Evolutionary conservation across 1,140 invertebrate genomes (phyloP), one percentile per base, ranked within the genome.

Genomic region (Apolygus lucorum): DNA sequence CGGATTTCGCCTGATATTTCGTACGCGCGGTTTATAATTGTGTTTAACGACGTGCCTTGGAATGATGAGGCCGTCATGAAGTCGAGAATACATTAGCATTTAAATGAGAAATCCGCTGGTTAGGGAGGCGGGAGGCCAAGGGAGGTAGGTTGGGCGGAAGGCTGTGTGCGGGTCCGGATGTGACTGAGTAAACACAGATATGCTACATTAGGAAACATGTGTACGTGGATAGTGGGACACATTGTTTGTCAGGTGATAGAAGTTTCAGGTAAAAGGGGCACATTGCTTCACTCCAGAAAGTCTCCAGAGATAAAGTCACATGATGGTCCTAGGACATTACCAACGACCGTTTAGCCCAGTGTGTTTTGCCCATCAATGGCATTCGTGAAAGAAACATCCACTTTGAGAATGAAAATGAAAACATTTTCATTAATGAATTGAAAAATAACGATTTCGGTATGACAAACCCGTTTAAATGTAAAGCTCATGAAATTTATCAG

Each of bases 41-140:
- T 59, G 54, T 59, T 59, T 59, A 59, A 59, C 54, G 54, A 59
- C 54, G 28, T 67, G 64, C 28, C 28, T 28, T 67, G 34, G 64
- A 67, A 34, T 67, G 64, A 67, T 42, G 34, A 67, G 64, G 64
- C 28, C 64, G 64, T 67, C 28, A 34, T 34, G 34, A 67, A 27
- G n/a, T 67, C 28, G 64, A 21, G 64, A 28, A 67, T 42, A 67
- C 64, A 67, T 67, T 67, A 25, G 64, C 64, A 67, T 67, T 34
- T 28, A 67, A 42, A 67, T 67, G 27, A 67, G 34, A 27, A 42
- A 67, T 21, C n/a, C 28, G 64, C 29, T 42, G 25, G 63, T 64
- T 64, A 25, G 24, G 24, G 28, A 28, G 63, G 63, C n/a, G 21
- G 29, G 34, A 27, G 64, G 64, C 29, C 22, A 26, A n/a, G 28